Evolutionary conservation across 1,140 invertebrate species (phyloP).

Genomic region (Leptopilina boulardi): DNA sequence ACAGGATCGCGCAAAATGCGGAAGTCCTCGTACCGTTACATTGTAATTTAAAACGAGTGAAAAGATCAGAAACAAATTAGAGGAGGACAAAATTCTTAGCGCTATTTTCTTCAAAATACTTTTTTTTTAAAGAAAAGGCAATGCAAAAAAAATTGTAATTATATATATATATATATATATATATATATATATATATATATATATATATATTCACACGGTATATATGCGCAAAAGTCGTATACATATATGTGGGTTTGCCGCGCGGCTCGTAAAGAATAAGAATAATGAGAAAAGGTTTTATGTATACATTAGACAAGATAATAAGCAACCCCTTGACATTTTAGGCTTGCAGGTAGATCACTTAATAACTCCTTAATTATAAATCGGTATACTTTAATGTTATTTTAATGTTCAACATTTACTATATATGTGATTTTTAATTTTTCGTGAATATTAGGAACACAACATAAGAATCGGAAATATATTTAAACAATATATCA

Average conservation of each 20-base stretch:
- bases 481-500: too few relatives aligned
- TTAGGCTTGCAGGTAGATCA: not conserved
- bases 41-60: slow-evolving; percentile 22
- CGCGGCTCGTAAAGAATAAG: not conserved
- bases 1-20: slow-evolving; percentile 48
- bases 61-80: slow-evolving; percentile 21
- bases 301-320: not conserved
- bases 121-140: not conserved
- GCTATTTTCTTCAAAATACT: too few relatives aligned
- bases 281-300: not conserved
- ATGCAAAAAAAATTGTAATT: too few relatives aligned
- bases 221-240: too few relatives aligned
- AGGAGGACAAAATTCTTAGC: not conserved
- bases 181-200: too few relatives aligned
- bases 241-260: not conserved
- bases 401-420: not conserved
- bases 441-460: too few relatives aligned
- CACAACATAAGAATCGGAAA: too few relatives aligned
- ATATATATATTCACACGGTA: too few relatives aligned
- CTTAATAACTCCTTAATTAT: slow-evolving; percentile 7
- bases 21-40: slow-evolving; percentile 42
- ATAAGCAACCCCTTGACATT: not conserved
- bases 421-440: too few relatives aligned
- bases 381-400: not conserved
- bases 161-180: too few relatives aligned